Base-by-base conservation (phyloP, 2,113 vertebrate genomes). In the Zapus hudsonius region DNA sequence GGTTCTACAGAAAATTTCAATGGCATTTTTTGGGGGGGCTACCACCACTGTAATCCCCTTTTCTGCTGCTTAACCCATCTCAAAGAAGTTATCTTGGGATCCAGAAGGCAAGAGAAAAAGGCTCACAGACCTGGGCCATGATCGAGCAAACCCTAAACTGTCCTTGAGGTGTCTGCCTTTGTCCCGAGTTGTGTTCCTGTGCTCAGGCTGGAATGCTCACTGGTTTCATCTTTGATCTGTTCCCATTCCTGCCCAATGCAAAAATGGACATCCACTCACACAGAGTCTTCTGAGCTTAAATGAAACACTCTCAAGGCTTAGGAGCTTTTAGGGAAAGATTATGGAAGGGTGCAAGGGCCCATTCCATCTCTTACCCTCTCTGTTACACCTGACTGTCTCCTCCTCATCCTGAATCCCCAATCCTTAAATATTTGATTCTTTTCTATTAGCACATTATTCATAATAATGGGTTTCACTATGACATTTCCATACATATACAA, bases 1-100 rank as follows among this genome's bases (percentile, higher is more conserved):
- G 38, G 94, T 20, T 87, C 42, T 74, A 87, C 80, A 74, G 31
- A 59, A 92, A 63, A 72, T 25, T 66, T 61, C 40, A 31, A 81
- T 76, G 42, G 25, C 25, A 70, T 74, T 74, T 74, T 74, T 15
- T 7, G 52, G 76, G 70, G 89, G 61, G 61, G 47, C 25, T 29
- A 33, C 27, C 73, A 92, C 40, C 52, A 72, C 63, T 44, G n/a
- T 0, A 4, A 23, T 74, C 76, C 12, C 55, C 12, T 76, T 79
- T 91, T 81, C 29, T 84, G 83, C 57, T 74, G 10, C 15, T 79
- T n/a, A 74, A 3, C 17, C 8, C 63, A 38, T 86, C 89, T 73
- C 81, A 73, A 82, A 83, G 55, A 59, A 31, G 33, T 16, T 42
- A 85, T 38, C 64, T 72, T 40, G 42, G 29, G n/a, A 61, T 44